Evolutionary conservation across 2,888 invertebrate species (phyloP).

Genomic region (Baccha elongata): DNA sequence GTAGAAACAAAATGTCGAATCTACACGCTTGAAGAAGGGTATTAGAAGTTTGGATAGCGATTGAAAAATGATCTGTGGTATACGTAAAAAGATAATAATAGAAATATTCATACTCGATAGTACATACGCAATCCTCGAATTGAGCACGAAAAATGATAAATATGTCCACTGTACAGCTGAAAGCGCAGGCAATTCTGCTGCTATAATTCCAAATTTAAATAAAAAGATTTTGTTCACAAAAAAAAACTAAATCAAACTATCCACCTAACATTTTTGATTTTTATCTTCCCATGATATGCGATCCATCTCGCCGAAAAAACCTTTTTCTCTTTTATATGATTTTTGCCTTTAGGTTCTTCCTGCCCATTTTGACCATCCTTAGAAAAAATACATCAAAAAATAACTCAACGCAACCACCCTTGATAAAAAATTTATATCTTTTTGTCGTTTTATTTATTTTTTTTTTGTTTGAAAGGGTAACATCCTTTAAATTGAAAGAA

Average conservation of each 20-base stretch:
- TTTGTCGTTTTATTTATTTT: too few relatives aligned
- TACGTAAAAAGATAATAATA: too few relatives aligned
- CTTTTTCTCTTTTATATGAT: slow-evolving; percentile 30
- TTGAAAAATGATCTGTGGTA: too few relatives aligned
- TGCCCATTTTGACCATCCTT: background rate
- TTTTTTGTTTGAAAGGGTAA: slow-evolving; percentile 7
- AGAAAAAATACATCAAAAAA: background rate
- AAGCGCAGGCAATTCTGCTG: too few relatives aligned
- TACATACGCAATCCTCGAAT: too few relatives aligned
- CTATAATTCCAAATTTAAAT: background rate
- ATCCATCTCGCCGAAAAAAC: background rate
- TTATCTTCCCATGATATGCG: slow-evolving; percentile 33
- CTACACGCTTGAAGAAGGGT: too few relatives aligned
- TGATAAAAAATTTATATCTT: slow-evolving; percentile 2
- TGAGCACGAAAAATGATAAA: too few relatives aligned
- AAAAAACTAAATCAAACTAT: background rate
- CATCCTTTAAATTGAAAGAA: slow-evolving; percentile 63
- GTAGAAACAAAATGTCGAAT: too few relatives aligned
- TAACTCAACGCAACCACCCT: background rate
- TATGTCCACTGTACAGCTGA: too few relatives aligned
- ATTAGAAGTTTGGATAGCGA: too few relatives aligned
- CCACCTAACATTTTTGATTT: slow-evolving; percentile 36
- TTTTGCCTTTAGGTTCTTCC: slow-evolving; percentile 6
- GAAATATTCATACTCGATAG: too few relatives aligned
- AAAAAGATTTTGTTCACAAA: background rate